Evolutionary conservation across 1,140 invertebrate species (phyloP), one percentile per base, ranked within the genome.

Genomic region (Dendroctonus ponderosae): DNA sequence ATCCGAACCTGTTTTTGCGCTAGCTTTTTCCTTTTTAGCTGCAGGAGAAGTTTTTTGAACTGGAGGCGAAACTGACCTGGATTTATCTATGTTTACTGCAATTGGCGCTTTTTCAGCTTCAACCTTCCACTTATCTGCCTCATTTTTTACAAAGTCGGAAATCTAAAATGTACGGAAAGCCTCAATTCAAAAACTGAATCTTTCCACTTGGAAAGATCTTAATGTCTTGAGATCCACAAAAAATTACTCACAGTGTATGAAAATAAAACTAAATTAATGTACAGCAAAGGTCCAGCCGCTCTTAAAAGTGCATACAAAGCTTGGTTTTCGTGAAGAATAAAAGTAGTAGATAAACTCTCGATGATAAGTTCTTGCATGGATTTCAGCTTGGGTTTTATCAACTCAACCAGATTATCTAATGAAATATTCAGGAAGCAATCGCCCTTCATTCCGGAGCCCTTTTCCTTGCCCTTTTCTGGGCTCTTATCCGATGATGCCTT

Each of bases 251-350:
- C 70, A 15, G 71, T 72, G 48, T 62, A 58, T 0, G 72, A 70
- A 6, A 76, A 67, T 42, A 75, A 49, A 6, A 77, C 58, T 46
- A 67, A 59, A 14, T 70, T 69, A n/a, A 76, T 72, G 53, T 68
- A 75, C 48, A 69, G 48, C 4, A 71, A 44, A 52, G 70, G 70
- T 46, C 73, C 75, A 12, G 68, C 53, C 7, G 61, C 63, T 66
- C 68, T 70, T 26, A 77, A 54, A 12, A 77, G 7, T 56, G 40
- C 62, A 42, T 70, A 64, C 39, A 77, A 53, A 26, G 66, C 61
- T 3, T 68, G 9, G 14, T 65, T 40, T 15, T 67, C 62, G 7
- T 70, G 57, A 7, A 26, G 46, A 9, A 76, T 62, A 65, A 77
- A 75, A 7, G 58, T 50, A 42, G 71, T 74, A 7, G 62, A 40